These are phyloP conservation scores for Galeopsomyia nigrocyanea DNA, from an alignment of 2,888 invertebrate species.

Conservation along the genomic window DNA sequence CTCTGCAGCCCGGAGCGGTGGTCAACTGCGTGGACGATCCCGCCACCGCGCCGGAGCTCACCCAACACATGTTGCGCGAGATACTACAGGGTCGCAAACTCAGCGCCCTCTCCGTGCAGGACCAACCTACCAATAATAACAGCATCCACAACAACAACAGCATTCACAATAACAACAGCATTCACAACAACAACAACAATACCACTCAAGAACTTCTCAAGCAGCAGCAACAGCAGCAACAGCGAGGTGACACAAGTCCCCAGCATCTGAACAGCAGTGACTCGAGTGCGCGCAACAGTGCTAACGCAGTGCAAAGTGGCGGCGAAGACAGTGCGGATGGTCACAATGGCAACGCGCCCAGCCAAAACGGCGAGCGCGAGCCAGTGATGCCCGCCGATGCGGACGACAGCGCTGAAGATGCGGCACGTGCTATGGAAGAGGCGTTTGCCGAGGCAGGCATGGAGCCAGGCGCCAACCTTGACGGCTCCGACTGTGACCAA, in stretches of 20 bases:
- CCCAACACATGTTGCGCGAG: conserved; percentile 90
- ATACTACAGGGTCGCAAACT: conserved; percentile 92
- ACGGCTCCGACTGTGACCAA: conserved; percentile 67
- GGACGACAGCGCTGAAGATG: conserved; percentile 68
- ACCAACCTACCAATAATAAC: conserved; percentile 71
- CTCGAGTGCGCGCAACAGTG: conserved; percentile 60
- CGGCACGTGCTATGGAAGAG: conserved; percentile 72
- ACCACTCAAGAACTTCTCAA: conserved; percentile 70
- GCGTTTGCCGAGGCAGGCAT: conserved; percentile 76
- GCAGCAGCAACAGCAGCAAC: conserved; percentile 70
- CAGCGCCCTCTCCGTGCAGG: conserved; percentile 81
- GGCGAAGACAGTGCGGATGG: conserved; percentile 66
- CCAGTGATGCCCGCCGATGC: conserved; percentile 66
- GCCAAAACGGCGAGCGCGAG: conserved; percentile 61
- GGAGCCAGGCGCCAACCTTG: conserved; percentile 68
- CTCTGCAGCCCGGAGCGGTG: conserved; percentile 69
- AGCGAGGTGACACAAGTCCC: conserved; percentile 69
- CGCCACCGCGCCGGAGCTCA: conserved; percentile 72
- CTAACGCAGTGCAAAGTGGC: conserved; percentile 67
- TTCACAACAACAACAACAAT: conserved; percentile 70
- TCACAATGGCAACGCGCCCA: conserved; percentile 60
- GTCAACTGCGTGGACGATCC: conserved; percentile 73
- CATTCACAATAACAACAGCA: conserved; percentile 69
- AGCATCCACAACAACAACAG: conserved; percentile 71
- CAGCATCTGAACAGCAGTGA: conserved; percentile 65